Base-by-base conservation (phyloP, 2,888 invertebrate species). In the Eupithecia insigniata region DNA sequence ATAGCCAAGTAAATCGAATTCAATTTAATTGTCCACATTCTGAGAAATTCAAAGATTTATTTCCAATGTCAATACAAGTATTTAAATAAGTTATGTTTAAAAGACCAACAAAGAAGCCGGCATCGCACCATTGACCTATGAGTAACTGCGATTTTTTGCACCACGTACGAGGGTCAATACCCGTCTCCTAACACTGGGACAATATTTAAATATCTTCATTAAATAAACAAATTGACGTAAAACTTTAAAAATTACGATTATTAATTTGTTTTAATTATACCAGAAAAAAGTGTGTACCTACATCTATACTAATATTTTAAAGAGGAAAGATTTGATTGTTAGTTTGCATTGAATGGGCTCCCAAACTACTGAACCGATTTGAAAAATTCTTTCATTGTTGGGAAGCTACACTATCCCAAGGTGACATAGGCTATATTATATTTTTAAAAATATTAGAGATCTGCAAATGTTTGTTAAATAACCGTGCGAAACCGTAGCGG, bases 121-220 rank as follows among this genome's bases (percentile, higher is more conserved):
- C 87, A 84, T 87, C 87, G 87, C 89, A 87, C 85, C 89, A 88
- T 85, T 89, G 91, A 92, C 92, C 91, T 92, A 92, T 92, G 92
- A 92, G 89, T 92, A 92, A 79, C 79, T 72, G 75, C 68, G 66
- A 72, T 71, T 76, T 79, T 77, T 76, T 75, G 76, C 77, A 72
- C 71, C 70, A 72, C 74, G 70, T 64, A 66, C 66, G 73, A 78
- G 79, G 79, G 78, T 79, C 79, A 79, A 75, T 77, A 79, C 74
- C 78, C 79, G 79, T 78, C 75, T 74, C 73, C 71, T 76, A 76
- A 79, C 78, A 76, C 68, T 72, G 74, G 73, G 76, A 78, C 74
- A 71, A 70, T 74, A 76, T 75, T 73, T 43, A 64, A 75, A 76
- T 73, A 66, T 65, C 65, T 34, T 67, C 72, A 65, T 67, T 68